Base-by-base conservation (phyloP, 2,797 vertebrate genomes). In the Meriones psammophilus region DNA sequence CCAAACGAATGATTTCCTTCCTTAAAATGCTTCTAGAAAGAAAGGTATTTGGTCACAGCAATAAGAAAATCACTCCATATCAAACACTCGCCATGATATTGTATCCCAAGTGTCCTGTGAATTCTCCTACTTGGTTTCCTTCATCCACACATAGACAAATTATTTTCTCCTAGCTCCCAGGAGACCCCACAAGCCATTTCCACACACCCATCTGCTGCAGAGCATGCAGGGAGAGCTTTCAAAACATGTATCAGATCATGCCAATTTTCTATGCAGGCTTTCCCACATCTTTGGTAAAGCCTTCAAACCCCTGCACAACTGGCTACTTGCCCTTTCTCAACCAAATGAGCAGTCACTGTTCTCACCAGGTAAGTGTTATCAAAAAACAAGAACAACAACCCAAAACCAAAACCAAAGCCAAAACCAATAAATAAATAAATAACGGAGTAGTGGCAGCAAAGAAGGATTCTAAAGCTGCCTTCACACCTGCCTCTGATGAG, bases 21-120 rank as follows among this genome's bases (percentile, higher is more conserved):
- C 60, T 64, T 50, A 77, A 50, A 10, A 12, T 50, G 13, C 8
- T 50, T 28, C 60, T 42, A 6, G 36, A 10, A 22, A 69, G 12
- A 10, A 22, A 69, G 12, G 20, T n/a, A 12, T 77, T 89, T n/a
- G 17, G 18, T 64, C 39, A 46, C 4, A 26, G 1, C 18, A 64
- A 77, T 73, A 42, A 89, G 39, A 89, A 89, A 64, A 77, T 79
- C 78, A 80, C 42, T 80, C 77, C 86, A 77, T 46, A 88, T 56
- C 54, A 95, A 91, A 69, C 7, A 92, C 22, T 88, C 60, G 92
- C 46, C 71, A 93, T 73, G 69, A 83, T 64, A 58, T 22, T 71
- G 10, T 78, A 56, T 54, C 36, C 39, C 73, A 87, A 88, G 64
- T 77, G 68, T 56, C 9, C 64, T 80, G 36, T 86, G 50, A 91